Evolutionary conservation across 2,888 invertebrate species (phyloP).

Genomic region (Xanthorhoe designata): DNA sequence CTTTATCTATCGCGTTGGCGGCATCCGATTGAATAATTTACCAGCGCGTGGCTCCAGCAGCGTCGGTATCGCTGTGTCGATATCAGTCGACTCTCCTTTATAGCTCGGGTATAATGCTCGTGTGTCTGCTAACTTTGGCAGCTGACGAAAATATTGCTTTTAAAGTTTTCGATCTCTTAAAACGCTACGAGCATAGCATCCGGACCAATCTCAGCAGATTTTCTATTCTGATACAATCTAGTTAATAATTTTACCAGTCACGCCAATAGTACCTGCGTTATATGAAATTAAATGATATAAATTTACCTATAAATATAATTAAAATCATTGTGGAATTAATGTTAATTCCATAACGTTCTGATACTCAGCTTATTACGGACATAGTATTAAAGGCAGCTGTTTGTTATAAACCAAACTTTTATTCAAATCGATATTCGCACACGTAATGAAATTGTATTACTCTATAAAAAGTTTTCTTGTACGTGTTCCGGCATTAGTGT

Average conservation of each 20-base stretch:
- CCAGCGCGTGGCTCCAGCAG: background rate
- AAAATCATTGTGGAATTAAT: no score
- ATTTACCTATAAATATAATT: no score
- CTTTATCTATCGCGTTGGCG: background rate
- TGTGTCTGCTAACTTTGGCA: slow-evolving; percentile 2
- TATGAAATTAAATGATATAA: no score
- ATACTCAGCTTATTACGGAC: background rate
- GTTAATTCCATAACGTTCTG: background rate
- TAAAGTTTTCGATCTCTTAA: background rate
- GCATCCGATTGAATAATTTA: slow-evolving; percentile 1
- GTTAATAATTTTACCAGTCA: background rate
- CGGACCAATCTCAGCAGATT: background rate
- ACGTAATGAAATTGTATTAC: slow-evolving; percentile 12
- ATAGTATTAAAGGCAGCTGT: background rate
- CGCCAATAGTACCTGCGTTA: no score
- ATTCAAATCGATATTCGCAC: background rate
- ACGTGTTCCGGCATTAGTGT: slow-evolving; percentile 22
- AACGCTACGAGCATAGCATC: background rate
- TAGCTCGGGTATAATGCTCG: background rate
- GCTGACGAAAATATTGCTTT: slow-evolving; percentile 8
- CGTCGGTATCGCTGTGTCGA: background rate
- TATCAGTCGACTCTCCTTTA: background rate
- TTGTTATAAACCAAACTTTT: background rate
- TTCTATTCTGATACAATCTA: background rate
- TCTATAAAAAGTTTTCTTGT: slow-evolving; percentile 5